Percentiles rank a stretch among this genome's conserved stretches.
Conservation (phyloP, 2,888 invertebrate species). For the Sepioteuthis lessoniana region DNA sequence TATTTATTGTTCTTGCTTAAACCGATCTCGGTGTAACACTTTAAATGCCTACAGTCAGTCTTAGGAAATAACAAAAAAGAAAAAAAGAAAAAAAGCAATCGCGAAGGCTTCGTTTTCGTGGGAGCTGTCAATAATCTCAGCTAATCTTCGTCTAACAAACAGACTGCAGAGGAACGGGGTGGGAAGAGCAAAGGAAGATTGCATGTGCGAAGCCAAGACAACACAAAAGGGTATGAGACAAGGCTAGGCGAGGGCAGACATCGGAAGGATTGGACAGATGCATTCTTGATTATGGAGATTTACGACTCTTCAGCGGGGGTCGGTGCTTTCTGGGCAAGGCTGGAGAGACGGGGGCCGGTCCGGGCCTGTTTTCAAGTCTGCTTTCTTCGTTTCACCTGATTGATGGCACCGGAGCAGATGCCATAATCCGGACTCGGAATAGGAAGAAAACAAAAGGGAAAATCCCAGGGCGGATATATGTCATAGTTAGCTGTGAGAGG, state of each 20-base stretch:
- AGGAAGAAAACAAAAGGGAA: neutral
- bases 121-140: no score
- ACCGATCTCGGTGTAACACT: no score
- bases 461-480: conserved; percentile 3
- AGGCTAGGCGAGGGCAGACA: neutral
- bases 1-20: no score
- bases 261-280: conserved; percentile 1
- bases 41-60: no score
- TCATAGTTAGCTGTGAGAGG: conserved; percentile 33
- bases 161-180: neutral
- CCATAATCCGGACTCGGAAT: neutral
- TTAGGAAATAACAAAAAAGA: no score
- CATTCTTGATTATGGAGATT: conserved; percentile 8
- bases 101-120: no score
- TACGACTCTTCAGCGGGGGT: conserved; percentile 4
- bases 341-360: neutral
- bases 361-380: neutral
- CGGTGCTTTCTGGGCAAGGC: neutral
- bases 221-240: neutral
- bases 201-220: neutral
- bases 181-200: neutral
- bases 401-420: conserved; percentile 23
- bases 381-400: neutral
- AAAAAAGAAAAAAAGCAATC: no score
- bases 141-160: neutral